Evolutionary conservation across 30 jellyfish, hydroid and myxozoan species (phyloP), one percentile per base, ranked within the genome.

Genomic region (Cassiopea andromeda): DNA sequence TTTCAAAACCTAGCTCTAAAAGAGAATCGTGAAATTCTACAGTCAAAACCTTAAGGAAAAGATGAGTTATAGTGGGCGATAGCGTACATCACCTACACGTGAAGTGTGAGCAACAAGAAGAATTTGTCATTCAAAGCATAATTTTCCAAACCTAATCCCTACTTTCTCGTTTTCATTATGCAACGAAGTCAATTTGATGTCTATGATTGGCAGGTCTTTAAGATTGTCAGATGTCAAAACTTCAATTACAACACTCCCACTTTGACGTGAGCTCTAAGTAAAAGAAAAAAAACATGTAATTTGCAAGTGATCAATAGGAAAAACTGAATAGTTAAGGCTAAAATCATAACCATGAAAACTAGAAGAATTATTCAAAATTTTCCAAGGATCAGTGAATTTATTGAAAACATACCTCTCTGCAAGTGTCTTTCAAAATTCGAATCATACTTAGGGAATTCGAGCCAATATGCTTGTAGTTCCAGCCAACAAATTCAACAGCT

Each of bases 391-490:
- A 2, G 9, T 5, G 8, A 50, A 50, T 50, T 50, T 2, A 9
- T 9, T 50, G 9, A 50, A 50, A 50, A 89, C 94, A 46, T 68
- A 94, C 98, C 91, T 94, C 48, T 18, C 18, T 77, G 71, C 98
- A 94, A 1, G 97, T 44, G 78, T 94, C 93, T 72, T 82, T 80
- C 64, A 94, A 18, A 2, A 94, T 78, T 13, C 76, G 81, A 75
- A 90, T 87, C 67, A 85, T 81, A 49, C 87, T 75, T 38, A 80
- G 27, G 61, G 81, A 77, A 66, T 86, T 83, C 13, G 97, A 85
- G 7, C 93, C 93, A 58, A 94, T 77, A 13, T 83, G 91, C 77
- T 86, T 90, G 48, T 73, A 66, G 60, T 94, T 94, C 98, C 98
- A 94, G 8, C 98, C 98, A 47, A 78, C 69, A 72, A 94, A 80